Conservation (phyloP, 2,113 vertebrate species). For the Cyphomyrus discorhynchus region DNA sequence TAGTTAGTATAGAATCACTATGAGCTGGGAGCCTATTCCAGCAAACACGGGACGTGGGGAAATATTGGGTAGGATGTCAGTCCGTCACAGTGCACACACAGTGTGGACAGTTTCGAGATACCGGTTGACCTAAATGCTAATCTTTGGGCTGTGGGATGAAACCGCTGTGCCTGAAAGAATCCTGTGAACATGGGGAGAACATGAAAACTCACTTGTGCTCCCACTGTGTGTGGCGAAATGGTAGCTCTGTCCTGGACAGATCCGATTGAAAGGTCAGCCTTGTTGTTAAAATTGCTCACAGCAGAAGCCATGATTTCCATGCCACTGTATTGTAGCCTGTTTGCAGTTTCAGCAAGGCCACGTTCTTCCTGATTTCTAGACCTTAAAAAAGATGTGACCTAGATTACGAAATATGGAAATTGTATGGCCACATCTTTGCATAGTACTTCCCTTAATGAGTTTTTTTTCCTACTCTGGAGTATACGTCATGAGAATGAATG, state of each 20-base stretch:
- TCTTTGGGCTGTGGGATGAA: not conserved
- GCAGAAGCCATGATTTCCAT: not conserved
- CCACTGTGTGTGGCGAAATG: not conserved
- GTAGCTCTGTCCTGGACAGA: not conserved
- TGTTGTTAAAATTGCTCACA: not conserved
- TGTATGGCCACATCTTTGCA: not conserved
- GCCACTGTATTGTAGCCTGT: not conserved
- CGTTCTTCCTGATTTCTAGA: not conserved
- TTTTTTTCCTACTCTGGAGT: not conserved
- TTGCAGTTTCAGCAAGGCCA: not conserved
- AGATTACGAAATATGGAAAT: not conserved
- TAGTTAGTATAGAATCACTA: not conserved
- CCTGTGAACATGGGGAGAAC: not conserved
- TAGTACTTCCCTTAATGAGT: not conserved
- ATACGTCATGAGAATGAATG: not conserved
- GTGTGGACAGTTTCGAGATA: not conserved
- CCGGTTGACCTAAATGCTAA: not conserved
- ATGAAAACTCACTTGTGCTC: not conserved
- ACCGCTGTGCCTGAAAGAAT: not conserved
- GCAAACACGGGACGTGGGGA: not conserved
- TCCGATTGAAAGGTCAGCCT: not conserved
- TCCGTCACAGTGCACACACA: not conserved
- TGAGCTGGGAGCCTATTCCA: not conserved
- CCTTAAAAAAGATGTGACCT: conserved; percentile 3
- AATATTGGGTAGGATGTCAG: not conserved